Percentiles rank a stretch among this genome's conserved stretches.
phyloP scores from a whole-genome alignment of 2,888 invertebrate genomes.

The Monoplex corrugatus region DNA sequence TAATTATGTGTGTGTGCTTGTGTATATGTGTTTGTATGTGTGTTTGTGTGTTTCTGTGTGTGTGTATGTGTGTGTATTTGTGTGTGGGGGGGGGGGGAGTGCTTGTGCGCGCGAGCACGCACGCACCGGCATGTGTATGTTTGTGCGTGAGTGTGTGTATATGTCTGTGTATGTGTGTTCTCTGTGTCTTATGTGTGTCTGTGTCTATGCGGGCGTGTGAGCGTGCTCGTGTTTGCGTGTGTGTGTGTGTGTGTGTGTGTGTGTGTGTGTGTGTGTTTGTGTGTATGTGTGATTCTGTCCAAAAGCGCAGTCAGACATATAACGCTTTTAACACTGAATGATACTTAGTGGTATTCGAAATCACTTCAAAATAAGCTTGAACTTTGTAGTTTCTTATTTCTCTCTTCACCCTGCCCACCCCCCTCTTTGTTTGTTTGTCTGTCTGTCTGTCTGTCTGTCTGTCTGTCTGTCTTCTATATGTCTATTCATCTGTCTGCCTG shows the following conservation, averaged over 20 bases:
- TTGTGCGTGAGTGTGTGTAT: neutral
- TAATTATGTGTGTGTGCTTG: too few species aligned
- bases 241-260: neutral
- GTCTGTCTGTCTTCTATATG: neutral
- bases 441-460: neutral
- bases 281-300: neutral
- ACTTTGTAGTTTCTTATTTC: neutral
- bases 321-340: too few species aligned
- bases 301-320: neutral
- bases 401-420: neutral
- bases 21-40: neutral
- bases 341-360: too few species aligned
- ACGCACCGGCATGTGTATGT: neutral
- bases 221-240: neutral
- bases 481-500: too few species aligned
- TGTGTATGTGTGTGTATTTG: neutral
- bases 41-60: neutral
- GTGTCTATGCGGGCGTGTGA: conserved; percentile 15
- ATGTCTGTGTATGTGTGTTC: too few species aligned
- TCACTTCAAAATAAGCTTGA: too few species aligned
- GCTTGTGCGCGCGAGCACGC: neutral
- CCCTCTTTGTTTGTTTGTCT: neutral
- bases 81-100: too few species aligned
- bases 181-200: neutral
- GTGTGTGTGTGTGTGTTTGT: neutral